These are phyloP conservation scores for Drosophila lacteicornis DNA, from an alignment of 1,140 invertebrate genomes.

Conservation along the genomic window DNA sequence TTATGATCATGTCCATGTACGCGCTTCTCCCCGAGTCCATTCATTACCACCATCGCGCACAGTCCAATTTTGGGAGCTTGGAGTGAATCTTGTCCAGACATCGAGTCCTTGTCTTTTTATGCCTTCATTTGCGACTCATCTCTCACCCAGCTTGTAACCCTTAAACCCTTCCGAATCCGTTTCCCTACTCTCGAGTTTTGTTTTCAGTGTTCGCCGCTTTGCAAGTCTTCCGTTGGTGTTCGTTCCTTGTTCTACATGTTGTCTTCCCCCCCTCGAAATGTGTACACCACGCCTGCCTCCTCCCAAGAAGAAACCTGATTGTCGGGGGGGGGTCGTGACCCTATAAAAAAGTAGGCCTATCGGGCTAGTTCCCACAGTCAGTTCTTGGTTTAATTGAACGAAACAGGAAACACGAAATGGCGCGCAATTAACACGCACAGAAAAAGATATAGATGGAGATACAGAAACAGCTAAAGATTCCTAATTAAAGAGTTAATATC, in stretches of 20 bases:
- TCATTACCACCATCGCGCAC: too few relatives aligned
- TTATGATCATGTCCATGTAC: too few relatives aligned
- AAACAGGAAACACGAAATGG: slow-evolving; percentile 1
- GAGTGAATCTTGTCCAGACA: too few relatives aligned
- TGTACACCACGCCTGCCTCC: background rate
- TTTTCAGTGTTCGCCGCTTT: slow-evolving; percentile 46
- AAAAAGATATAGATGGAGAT: background rate
- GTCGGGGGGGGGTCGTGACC: background rate
- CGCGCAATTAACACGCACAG: background rate
- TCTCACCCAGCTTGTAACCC: background rate
- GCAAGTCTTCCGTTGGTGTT: slow-evolving; percentile 56
- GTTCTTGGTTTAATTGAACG: slow-evolving; percentile 4
- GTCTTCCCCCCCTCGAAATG: slow-evolving; percentile 8
- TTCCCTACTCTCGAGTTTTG: slow-evolving; percentile 14
- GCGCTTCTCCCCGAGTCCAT: too few relatives aligned
- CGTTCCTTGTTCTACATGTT: slow-evolving; percentile 46
- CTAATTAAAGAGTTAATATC: background rate
- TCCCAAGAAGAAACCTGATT: slow-evolving; percentile 5
- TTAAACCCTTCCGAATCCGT: background rate
- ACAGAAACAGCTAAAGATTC: background rate
- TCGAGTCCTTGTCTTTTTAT: too few relatives aligned
- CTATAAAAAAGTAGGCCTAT: background rate
- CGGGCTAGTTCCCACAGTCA: background rate
- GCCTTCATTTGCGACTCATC: too few relatives aligned
- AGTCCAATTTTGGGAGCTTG: too few relatives aligned